A percentile compares a stretch with the other conserved stretches of the same genome.
Evolutionary conservation across 92 coral and sea anemone species (phyloP).

Genomic region (Micromussa lordhowensis): DNA sequence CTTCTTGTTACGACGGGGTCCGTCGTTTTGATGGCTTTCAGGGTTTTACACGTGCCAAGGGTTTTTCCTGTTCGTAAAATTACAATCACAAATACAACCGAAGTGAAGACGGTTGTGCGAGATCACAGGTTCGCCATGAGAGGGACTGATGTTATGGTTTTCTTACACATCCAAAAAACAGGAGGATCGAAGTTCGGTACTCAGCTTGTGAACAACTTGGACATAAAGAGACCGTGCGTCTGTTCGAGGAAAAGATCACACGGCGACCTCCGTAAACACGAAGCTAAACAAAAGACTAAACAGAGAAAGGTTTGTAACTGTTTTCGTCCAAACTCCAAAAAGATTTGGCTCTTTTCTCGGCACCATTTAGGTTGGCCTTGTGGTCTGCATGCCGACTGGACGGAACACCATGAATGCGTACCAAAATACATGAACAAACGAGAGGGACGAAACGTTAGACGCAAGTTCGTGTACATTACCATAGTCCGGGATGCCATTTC

Average conservation of each 20-base stretch:
- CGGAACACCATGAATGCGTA: slow-evolving; percentile 83
- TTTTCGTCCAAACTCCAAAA: slow-evolving; percentile 75
- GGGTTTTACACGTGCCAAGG: neutral
- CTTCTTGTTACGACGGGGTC: slow-evolving; percentile 10
- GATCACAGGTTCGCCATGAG: slow-evolving; percentile 25
- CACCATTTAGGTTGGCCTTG: slow-evolving; percentile 93
- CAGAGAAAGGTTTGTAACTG: slow-evolving; percentile 48
- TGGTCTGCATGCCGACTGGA: slow-evolving; percentile 95
- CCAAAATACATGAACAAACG: slow-evolving; percentile 68
- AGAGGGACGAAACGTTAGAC: slow-evolving; percentile 56
- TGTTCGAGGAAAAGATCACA: slow-evolving; percentile 35
- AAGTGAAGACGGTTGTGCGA: neutral
- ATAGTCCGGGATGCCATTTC: slow-evolving; percentile 85
- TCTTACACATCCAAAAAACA: slow-evolving; percentile 93
- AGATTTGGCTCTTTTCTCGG: slow-evolving; percentile 87
- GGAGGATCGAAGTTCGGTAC: slow-evolving; percentile 89
- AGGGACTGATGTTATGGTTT: slow-evolving; percentile 85
- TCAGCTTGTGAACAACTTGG: slow-evolving; percentile 78
- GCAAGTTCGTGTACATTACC: slow-evolving; percentile 81
- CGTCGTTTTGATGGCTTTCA: neutral
- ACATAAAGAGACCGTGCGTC: slow-evolving; percentile 67
- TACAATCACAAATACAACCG: neutral
- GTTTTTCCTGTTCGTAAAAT: neutral
- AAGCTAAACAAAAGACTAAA: neutral
- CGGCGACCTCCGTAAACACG: neutral